Evolutionary conservation across 1,140 invertebrate species (phyloP).

Genomic region (Philotrypesis tridentata): DNA sequence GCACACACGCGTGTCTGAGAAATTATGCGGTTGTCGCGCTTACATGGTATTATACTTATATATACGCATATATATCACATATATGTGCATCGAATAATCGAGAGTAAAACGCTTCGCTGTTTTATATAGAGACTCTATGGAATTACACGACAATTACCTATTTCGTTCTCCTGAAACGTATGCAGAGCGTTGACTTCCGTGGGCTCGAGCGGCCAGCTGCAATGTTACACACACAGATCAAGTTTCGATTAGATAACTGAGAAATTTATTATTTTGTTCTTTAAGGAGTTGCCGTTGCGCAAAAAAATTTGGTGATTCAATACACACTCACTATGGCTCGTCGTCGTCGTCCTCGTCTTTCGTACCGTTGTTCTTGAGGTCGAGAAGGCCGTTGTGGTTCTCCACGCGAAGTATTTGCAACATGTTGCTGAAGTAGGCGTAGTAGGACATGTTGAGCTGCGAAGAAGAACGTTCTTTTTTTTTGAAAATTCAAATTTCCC

Average conservation of each 20-base stretch:
- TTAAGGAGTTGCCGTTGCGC: no score
- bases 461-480: conserved; percentile 46
- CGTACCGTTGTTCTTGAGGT: conserved; percentile 54
- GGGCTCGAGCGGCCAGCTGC: conserved; percentile 81
- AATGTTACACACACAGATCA: conserved; percentile 49
- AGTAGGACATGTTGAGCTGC: conserved; percentile 68
- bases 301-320: no score
- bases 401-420: conserved; percentile 71
- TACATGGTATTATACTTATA: no score
- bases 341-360: conserved; percentile 68
- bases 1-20: no score
- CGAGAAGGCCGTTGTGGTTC: conserved; percentile 46
- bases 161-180: conserved; percentile 82
- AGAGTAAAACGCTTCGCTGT: background rate
- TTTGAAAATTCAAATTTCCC: no score
- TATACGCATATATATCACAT: no score
- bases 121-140: background rate
- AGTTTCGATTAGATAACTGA: no score
- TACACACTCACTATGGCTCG: conserved; percentile 63
- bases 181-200: conserved; percentile 85
- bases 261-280: no score
- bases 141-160: conserved; percentile 77
- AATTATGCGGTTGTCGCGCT: no score
- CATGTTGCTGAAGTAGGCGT: conserved; percentile 80
- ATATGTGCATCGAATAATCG: background rate